Evolutionary conservation across 1,140 invertebrate genomes (phyloP).

Genomic region (Plectrocnemia conspersa): DNA sequence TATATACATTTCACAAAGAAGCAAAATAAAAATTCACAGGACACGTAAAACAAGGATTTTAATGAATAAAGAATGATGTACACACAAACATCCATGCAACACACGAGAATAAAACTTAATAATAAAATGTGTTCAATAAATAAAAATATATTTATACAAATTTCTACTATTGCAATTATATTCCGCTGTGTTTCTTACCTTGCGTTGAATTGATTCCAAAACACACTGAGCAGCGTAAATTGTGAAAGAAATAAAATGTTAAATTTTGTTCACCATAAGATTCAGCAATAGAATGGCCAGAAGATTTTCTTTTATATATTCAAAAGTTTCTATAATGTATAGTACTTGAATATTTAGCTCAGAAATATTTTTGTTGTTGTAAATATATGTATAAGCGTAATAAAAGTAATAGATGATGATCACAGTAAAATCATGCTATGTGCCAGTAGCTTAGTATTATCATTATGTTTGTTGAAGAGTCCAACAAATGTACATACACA

Average conservation of each 20-base stretch:
- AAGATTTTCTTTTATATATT: constrained; percentile 1
- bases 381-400: too few species aligned
- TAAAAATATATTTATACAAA: constrained; percentile 5
- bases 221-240: constrained; percentile 80
- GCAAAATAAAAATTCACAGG: constrained; percentile 35
- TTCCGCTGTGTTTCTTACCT: constrained; percentile 69
- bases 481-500: constrained; percentile 24
- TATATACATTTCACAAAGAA: constrained; percentile 12
- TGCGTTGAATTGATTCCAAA: constrained; percentile 97
- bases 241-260: constrained; percentile 48
- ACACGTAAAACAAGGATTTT: constrained; percentile 33
- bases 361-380: too few species aligned
- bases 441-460: constrained; percentile 14
- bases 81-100: constrained; percentile 37
- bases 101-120: constrained; percentile 31
- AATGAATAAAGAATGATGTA: constrained; percentile 26
- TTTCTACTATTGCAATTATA: constrained; percentile 31
- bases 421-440: constrained; percentile 20
- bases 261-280: constrained; percentile 22
- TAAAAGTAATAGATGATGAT: too few species aligned
- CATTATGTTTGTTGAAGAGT: constrained; percentile 3
- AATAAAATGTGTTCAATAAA: constrained; percentile 9
- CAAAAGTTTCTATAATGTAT: constrained; percentile 3
- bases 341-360: background rate
- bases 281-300: background rate